Evolutionary conservation across 2,888 invertebrate genomes (phyloP).

Genomic region (Zaprionus lineosus): DNA sequence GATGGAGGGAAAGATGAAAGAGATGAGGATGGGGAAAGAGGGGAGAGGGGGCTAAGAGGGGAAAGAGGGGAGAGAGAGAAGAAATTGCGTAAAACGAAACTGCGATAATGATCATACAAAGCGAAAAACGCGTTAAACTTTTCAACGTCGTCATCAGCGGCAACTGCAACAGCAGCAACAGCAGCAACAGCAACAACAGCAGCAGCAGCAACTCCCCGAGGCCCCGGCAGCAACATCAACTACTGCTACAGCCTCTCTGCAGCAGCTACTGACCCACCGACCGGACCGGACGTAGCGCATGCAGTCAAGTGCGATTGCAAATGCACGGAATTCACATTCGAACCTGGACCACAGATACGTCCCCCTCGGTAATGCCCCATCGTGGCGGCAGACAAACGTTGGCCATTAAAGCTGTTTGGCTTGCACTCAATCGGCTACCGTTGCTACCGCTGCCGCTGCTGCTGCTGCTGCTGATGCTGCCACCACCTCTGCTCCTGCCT

Average conservation of each 20-base stretch:
- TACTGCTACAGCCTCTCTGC: constrained; percentile 9
- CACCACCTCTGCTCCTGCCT: background rate
- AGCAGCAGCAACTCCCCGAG: constrained; percentile 29
- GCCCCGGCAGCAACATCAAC: constrained; percentile 27
- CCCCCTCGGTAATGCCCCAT: background rate
- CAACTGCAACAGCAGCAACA: constrained; percentile 22
- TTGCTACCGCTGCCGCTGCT: constrained; percentile 56
- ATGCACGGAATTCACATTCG: constrained; percentile 77
- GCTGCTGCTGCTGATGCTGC: constrained; percentile 16
- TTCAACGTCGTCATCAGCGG: constrained; percentile 72
- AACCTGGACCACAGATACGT: constrained; percentile 32
- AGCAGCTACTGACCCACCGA: constrained; percentile 50
- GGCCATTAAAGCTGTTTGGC: constrained; percentile 66
- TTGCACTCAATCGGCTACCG: constrained; percentile 67
- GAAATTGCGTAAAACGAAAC: constrained; percentile 68
- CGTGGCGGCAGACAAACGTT: constrained; percentile 19
- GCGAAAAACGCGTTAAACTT: constrained; percentile 76
- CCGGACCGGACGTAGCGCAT: constrained; percentile 70
- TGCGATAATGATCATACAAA: constrained; percentile 77
- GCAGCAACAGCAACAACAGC: constrained; percentile 21
- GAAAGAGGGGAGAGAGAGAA: constrained; percentile 45
- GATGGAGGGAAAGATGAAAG: too few relatives aligned
- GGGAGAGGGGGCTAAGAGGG: too few relatives aligned
- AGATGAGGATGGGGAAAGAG: too few relatives aligned
- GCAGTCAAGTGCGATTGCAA: constrained; percentile 76